Percentiles rank a stretch among this genome's conserved stretches.
Evolutionary conservation across 2,797 vertebrate genomes (phyloP).

Genomic region (Psittacula derbiana): DNA sequence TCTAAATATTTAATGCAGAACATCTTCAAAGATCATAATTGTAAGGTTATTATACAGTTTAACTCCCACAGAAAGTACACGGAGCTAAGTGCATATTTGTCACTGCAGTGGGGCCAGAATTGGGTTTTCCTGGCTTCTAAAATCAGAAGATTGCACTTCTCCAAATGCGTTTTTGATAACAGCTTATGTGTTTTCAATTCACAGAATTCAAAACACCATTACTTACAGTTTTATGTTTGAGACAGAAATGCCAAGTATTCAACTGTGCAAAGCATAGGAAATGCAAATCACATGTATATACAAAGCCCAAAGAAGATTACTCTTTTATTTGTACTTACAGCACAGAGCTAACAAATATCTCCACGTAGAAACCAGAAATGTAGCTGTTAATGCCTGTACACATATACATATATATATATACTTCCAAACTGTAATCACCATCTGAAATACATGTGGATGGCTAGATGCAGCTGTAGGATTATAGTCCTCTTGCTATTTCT

Average conservation of each 20-base stretch:
- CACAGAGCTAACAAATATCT: not conserved
- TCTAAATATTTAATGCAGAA: conserved; percentile 52
- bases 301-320: not conserved
- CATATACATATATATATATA: not conserved
- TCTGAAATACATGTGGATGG: not conserved
- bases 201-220: conserved; percentile 34
- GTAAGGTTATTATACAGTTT: conserved; percentile 27
- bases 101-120: not conserved
- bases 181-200: conserved; percentile 41
- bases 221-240: conserved; percentile 28
- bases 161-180: conserved; percentile 44
- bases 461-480: not conserved
- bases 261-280: conserved; percentile 17
- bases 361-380: not conserved
- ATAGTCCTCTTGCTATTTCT: not conserved
- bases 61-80: conserved; percentile 25
- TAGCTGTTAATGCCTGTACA: not conserved
- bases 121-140: conserved; percentile 42
- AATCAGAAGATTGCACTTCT: conserved; percentile 54
- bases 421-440: not conserved
- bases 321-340: not conserved
- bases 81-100: conserved; percentile 8
- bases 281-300: not conserved
- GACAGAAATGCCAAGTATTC: conserved; percentile 28
- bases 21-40: conserved; percentile 46